Percentiles rank a stretch among this genome's conserved stretches.
Conservation (phyloP, 2,888 invertebrate genomes). For the Hoplodrina blanda region DNA sequence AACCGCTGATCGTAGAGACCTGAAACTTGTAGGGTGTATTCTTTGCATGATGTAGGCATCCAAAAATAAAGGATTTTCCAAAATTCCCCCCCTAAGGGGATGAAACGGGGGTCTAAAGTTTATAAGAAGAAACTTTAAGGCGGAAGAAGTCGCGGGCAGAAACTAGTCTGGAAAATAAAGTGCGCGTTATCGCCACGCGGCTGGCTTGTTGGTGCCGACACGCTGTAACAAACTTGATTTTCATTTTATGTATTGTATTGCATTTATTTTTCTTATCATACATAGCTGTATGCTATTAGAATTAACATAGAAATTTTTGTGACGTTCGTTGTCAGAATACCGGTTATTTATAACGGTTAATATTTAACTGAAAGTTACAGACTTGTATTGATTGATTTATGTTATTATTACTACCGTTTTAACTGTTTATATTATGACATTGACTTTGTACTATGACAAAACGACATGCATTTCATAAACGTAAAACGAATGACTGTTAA, state of each 20-base stretch:
- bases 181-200: conserved; percentile 56
- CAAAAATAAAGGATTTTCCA: too few relatives aligned
- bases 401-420: background rate
- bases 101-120: too few relatives aligned
- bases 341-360: conserved; percentile 4
- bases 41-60: too few relatives aligned
- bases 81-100: too few relatives aligned
- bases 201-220: conserved; percentile 37
- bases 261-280: conserved; percentile 53
- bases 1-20: too few relatives aligned
- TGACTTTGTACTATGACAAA: background rate
- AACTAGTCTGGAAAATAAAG: background rate
- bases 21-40: too few relatives aligned
- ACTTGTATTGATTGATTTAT: conserved; percentile 7
- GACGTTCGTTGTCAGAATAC: conserved; percentile 12
- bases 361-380: background rate
- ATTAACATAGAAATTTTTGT: conserved; percentile 27
- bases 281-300: conserved; percentile 17
- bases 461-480: background rate
- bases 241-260: conserved; percentile 45
- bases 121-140: too few relatives aligned
- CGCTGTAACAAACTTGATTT: conserved; percentile 58
- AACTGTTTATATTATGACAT: background rate
- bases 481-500: background rate
- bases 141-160: too few relatives aligned